Base-by-base conservation (phyloP, 2,888 invertebrate species). In the Nudaria mundana region DNA sequence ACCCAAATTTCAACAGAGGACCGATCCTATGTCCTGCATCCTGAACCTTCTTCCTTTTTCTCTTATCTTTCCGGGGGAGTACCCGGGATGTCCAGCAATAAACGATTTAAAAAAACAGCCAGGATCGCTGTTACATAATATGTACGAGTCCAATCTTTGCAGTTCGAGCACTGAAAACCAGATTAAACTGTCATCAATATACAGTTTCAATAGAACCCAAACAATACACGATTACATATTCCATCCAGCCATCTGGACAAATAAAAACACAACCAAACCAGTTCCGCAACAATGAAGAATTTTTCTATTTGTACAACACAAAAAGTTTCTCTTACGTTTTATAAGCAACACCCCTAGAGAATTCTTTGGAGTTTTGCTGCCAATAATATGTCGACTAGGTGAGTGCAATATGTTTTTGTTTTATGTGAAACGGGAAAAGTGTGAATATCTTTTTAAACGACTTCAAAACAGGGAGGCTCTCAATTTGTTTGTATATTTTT, bases 221-320 rank as follows among this genome's bases (percentile, higher is more conserved):
- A 16, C 24, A 12, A 34, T 16, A 23, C 4, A 8, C 7, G 10
- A 34, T 40, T 50, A 41, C 33, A 25, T 37, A 41, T 30, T 35
- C 35, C 35, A 16, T 8, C 3, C 1, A 4, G 15, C 43, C 60
- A 63, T 52, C 59, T 61, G 57, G 52, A 26, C 1, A 14, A 14
- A 48, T 40, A 48, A 47, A 43, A 37, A 52, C 37, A 38, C 40
- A 48, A 41, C 45, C 43, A 44, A 49, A 42, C 36, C 30, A 26
- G 34, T 63, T 60, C 63, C 54, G 50, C 61, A 79, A 78, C 77
- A 80, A 78, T 71, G 52, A 37, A n/a, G 52, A 36, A 76, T 76
- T 74, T 72, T 75, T 69, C 48, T 24, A 41, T 43, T 37, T 54
- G 48, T 33, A 44, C 42, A 52, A 35, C 41, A 30, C 29, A 53